Conservation (phyloP, 1,140 invertebrate species). For the Oedothorax gibbosus region DNA sequence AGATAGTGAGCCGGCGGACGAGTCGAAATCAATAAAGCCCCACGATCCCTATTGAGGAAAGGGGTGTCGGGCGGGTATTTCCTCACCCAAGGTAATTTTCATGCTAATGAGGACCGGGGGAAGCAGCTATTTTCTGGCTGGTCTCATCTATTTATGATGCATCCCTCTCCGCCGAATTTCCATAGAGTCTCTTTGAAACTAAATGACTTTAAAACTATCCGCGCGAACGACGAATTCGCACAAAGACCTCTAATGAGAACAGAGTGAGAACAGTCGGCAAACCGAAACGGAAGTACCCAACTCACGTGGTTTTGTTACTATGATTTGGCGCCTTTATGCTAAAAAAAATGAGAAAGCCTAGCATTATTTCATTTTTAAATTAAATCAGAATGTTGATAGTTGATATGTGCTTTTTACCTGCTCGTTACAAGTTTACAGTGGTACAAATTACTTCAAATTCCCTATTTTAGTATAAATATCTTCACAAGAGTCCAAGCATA, state of each 20-base stretch:
- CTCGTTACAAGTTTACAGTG: no score
- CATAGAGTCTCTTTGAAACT: slow-evolving; percentile 52
- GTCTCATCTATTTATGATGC: slow-evolving; percentile 58
- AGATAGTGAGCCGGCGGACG: slow-evolving; percentile 26
- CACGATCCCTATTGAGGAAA: neutral
- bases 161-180: slow-evolving; percentile 55
- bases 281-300: no score
- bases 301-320: no score
- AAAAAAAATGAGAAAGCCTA: no score
- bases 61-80: slow-evolving; percentile 9
- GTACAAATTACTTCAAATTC: no score
- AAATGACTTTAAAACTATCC: slow-evolving; percentile 60
- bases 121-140: slow-evolving; percentile 55
- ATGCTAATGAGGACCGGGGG: slow-evolving; percentile 55
- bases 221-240: slow-evolving; percentile 34
- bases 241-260: neutral
- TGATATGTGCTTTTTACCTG: no score
- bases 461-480: no score
- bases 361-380: no score
- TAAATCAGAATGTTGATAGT: no score
- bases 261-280: no score
- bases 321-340: no score
- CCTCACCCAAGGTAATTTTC: slow-evolving; percentile 55
- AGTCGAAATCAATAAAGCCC: slow-evolving; percentile 35
- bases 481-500: no score